phyloP scores from a whole-genome alignment of 2,113 vertebrate species.

The Dasypus novemcinctus region DNA sequence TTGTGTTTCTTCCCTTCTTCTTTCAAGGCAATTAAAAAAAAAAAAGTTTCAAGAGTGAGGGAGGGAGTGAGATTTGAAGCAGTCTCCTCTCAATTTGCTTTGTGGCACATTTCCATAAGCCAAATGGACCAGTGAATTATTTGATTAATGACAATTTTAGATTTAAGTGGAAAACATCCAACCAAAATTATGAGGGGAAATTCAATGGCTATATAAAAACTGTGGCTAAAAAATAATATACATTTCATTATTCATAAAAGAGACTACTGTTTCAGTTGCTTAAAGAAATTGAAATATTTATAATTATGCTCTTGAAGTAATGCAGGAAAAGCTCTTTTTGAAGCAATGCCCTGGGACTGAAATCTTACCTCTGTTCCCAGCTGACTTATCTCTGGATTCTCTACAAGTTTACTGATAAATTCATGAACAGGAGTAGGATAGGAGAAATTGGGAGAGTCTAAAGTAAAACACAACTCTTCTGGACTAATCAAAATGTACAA shows the following conservation, averaged over 20 bases:
- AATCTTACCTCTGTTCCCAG: not conserved
- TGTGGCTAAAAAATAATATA: not conserved
- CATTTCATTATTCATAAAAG: not conserved
- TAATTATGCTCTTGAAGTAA: conserved; percentile 27
- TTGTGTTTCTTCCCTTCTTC: not conserved
- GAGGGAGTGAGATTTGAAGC: not conserved
- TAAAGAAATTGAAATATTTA: conserved; percentile 45
- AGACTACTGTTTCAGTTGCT: not conserved
- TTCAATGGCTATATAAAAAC: not conserved
- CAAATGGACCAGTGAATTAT: not conserved
- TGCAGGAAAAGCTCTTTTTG: conserved; percentile 10
- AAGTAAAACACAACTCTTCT: not conserved
- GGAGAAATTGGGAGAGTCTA: not conserved
- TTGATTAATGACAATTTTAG: not conserved
- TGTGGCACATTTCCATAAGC: not conserved
- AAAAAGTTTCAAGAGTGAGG: not conserved
- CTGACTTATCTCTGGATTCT: not conserved
- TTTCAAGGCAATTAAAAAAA: not conserved
- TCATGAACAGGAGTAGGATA: not conserved
- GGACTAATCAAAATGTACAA: not conserved
- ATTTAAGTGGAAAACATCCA: not conserved
- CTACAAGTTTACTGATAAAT: not conserved
- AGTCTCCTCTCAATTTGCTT: not conserved
- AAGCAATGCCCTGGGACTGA: not conserved
- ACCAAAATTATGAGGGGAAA: conserved; percentile 4